These are phyloP conservation scores for Chamaea fasciata DNA, from an alignment of 2,113 vertebrate species.

Conservation along the genomic window DNA sequence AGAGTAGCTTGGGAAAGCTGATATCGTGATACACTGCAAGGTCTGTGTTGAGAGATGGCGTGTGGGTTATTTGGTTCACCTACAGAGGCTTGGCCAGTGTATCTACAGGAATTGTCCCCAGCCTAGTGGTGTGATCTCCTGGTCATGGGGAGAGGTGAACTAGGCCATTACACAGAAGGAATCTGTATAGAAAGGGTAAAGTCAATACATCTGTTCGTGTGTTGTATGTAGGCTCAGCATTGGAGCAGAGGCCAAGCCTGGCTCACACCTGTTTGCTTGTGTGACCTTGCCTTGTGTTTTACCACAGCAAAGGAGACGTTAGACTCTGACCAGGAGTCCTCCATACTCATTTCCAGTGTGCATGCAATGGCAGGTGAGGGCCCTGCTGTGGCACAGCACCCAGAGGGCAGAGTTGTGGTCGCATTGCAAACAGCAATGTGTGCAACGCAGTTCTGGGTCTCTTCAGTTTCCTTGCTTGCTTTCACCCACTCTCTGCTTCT, in stretches of 20 bases:
- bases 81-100: neutral
- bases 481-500: neutral
- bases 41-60: neutral
- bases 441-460: neutral
- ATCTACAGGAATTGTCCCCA: neutral
- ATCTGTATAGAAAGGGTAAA: neutral
- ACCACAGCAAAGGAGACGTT: neutral
- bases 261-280: neutral
- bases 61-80: neutral
- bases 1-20: neutral
- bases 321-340: neutral
- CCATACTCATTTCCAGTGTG: fast-evolving
- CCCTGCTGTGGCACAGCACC: neutral
- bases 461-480: neutral
- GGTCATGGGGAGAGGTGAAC: neutral
- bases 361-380: neutral
- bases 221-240: neutral
- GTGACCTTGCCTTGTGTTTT: neutral
- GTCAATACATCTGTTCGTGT: neutral
- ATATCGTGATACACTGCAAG: neutral
- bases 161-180: neutral
- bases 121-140: neutral
- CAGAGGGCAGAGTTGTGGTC: neutral
- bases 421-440: fast-evolving
- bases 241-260: neutral